phyloP scores from a whole-genome alignment of 1,140 invertebrate genomes.

The Cyrtorhinus lividipennis region DNA sequence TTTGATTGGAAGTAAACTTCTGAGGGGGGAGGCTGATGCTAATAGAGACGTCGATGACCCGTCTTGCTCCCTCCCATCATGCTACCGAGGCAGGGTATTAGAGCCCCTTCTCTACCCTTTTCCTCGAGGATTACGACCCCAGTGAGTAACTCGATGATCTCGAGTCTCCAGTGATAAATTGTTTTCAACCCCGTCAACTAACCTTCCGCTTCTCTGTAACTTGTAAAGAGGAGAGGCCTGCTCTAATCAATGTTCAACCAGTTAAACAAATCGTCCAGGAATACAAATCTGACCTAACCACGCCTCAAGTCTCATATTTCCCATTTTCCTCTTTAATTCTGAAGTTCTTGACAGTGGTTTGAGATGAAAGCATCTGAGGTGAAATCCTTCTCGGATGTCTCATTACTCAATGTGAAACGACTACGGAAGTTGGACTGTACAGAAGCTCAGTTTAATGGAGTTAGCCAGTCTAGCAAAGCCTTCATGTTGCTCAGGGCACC shows the following conservation, averaged over 20 bases:
- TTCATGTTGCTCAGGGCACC: too few relatives aligned
- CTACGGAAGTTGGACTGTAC: background rate
- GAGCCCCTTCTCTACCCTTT: too few relatives aligned
- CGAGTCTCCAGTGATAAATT: background rate
- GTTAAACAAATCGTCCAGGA: too few relatives aligned
- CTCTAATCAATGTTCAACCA: background rate
- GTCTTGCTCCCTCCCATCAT: background rate
- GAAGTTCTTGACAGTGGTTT: too few relatives aligned
- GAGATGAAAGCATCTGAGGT: too few relatives aligned
- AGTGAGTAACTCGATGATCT: background rate
- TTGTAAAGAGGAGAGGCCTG: background rate
- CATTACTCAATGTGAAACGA: background rate
- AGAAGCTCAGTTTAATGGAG: too few relatives aligned
- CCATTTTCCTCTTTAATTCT: background rate
- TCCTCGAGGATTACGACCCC: background rate
- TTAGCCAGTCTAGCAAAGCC: too few relatives aligned
- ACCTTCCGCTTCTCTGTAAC: background rate
- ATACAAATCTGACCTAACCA: too few relatives aligned
- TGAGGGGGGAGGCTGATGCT: background rate
- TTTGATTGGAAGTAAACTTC: background rate
- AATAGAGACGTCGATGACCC: background rate
- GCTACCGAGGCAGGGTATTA: too few relatives aligned
- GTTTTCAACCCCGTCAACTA: background rate
- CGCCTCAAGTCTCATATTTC: background rate
- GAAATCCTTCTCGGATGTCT: too few relatives aligned